phyloP scores from a whole-genome alignment of 2,888 invertebrate species.

The Stenurella melanura region DNA sequence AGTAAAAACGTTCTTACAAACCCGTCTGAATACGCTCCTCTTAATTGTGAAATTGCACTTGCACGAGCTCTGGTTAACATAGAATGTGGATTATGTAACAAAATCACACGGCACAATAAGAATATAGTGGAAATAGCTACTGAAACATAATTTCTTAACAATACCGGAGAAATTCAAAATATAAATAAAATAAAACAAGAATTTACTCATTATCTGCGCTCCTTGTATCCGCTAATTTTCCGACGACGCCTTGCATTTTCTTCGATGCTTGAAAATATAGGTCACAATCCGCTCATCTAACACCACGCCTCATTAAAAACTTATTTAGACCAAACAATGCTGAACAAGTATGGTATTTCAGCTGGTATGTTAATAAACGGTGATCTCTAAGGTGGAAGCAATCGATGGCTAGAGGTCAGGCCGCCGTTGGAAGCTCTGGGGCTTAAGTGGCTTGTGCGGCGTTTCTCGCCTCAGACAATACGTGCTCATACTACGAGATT shows the following conservation, averaged over 20 bases:
- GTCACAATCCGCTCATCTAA: conserved; percentile 8
- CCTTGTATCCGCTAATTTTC: background rate
- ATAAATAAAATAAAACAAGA: background rate
- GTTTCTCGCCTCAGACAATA: conserved; percentile 50
- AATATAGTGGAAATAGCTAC: no score
- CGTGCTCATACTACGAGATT: conserved; percentile 52
- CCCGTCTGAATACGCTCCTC: no score
- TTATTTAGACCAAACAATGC: conserved; percentile 35
- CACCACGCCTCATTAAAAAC: conserved; percentile 41
- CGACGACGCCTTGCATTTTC: background rate
- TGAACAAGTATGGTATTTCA: conserved; percentile 30
- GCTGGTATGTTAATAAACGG: conserved; percentile 47
- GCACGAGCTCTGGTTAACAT: no score
- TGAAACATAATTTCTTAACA: background rate
- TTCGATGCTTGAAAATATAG: background rate
- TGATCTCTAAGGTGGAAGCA: conserved; percentile 42
- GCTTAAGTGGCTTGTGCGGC: conserved; percentile 49
- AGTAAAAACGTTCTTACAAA: no score
- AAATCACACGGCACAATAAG: no score
- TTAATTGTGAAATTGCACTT: no score
- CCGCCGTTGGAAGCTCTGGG: conserved; percentile 41
- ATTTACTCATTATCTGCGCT: background rate
- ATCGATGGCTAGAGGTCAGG: conserved; percentile 52
- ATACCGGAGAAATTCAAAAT: background rate
- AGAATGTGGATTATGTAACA: no score